Conservation (phyloP, 2,888 invertebrate genomes). For the Spilosoma lubricipeda region DNA sequence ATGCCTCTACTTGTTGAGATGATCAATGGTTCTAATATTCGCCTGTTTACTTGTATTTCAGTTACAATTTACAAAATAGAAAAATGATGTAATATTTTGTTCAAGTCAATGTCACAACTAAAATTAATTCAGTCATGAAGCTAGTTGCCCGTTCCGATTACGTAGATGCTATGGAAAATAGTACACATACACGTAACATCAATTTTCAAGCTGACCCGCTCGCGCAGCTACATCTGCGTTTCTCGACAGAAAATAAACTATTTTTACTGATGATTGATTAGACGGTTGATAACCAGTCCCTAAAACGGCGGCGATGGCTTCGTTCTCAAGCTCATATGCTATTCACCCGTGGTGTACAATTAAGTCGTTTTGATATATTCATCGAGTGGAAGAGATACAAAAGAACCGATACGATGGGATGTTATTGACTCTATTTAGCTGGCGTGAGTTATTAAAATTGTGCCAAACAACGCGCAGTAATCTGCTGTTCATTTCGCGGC, state of each 20-base stretch:
- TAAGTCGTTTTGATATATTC: background rate
- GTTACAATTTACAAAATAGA: background rate
- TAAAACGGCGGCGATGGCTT: background rate
- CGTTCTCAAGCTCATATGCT: background rate
- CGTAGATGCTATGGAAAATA: background rate
- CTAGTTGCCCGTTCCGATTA: background rate
- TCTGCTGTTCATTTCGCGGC: slow-evolving; percentile 17
- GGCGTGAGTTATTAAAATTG: slow-evolving; percentile 17
- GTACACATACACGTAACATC: no score
- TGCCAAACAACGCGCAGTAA: slow-evolving; percentile 15
- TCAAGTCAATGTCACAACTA: background rate
- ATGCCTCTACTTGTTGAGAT: background rate
- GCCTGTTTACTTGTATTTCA: background rate
- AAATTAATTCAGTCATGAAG: background rate
- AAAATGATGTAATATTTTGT: background rate
- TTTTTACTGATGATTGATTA: no score
- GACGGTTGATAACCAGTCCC: background rate
- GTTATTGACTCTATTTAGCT: slow-evolving; percentile 1
- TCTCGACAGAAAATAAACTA: no score
- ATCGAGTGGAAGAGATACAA: background rate
- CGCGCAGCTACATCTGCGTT: no score
- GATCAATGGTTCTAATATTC: background rate
- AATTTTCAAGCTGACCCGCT: no score
- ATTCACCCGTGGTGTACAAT: background rate
- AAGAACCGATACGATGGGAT: background rate